Evolutionary conservation across 2,113 vertebrate species (phyloP).

Genomic region (Poeciliopsis prolifica): DNA sequence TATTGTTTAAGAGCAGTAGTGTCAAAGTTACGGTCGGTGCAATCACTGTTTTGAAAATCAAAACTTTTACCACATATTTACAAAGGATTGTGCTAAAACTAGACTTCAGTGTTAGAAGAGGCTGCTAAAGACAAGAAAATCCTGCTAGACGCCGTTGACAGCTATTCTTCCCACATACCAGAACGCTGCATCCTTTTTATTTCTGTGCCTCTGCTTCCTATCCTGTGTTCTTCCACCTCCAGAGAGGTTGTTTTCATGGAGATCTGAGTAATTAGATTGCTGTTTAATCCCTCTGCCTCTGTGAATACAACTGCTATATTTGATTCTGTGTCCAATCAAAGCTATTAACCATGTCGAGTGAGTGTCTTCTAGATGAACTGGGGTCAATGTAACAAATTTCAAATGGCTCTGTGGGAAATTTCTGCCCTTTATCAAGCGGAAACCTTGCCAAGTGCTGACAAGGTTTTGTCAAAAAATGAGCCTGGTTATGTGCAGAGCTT

Average conservation of each 20-base stretch:
- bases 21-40: background rate
- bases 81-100: background rate
- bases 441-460: conserved; percentile 30
- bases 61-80: background rate
- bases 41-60: background rate
- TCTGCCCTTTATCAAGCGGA: conserved; percentile 47
- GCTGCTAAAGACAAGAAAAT: background rate
- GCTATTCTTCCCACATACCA: conserved; percentile 23
- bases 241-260: conserved; percentile 71
- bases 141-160: conserved; percentile 15
- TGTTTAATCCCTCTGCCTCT: conserved; percentile 73
- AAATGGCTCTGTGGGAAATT: conserved; percentile 39
- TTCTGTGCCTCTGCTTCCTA: conserved; percentile 23
- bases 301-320: conserved; percentile 76
- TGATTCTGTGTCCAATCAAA: conserved; percentile 74
- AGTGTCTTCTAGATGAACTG: conserved; percentile 48
- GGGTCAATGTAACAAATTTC: conserved; percentile 59
- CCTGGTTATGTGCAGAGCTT: conserved; percentile 15
- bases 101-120: background rate
- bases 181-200: conserved; percentile 22
- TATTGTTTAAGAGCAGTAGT: background rate
- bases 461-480: conserved; percentile 41
- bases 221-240: conserved; percentile 56
- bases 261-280: conserved; percentile 77
- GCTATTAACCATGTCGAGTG: conserved; percentile 55